Evolutionary conservation across 2,797 vertebrate genomes (phyloP), one percentile per base, ranked within the genome.

Genomic region (Propithecus perrieri): DNA sequence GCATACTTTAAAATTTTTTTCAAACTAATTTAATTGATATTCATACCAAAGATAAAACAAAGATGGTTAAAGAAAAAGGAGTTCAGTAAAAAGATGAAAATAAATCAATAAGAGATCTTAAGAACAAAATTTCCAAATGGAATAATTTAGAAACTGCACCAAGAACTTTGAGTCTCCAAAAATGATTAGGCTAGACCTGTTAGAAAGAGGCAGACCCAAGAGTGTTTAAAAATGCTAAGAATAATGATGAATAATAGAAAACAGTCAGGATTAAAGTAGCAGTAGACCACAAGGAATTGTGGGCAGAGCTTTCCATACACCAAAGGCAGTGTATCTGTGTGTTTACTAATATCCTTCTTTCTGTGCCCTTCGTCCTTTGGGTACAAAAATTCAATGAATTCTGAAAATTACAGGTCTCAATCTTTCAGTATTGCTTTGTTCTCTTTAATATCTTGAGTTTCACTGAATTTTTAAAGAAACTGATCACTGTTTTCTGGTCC

Each of bases 401-500:
- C 46, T 28, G 26, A 78, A 89, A 78, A 85, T 61, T 30, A 65
- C 12, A 87, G 41, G 59, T n/a, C 24, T 87, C 4, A 69, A 2
- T 67, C 28, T 85, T 90, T 93, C 48, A 61, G 26, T 81, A 85
- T 15, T 80, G 8, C 22, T 89, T 69, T 71, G 11, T 41, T 93
- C 61, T 81, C 35, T 87, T 91, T 83, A 90, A 79, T 83, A 94
- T 89, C 33, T 95, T 53, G 48, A 95, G 69, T 85, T 63, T 81
- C 88, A 89, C 0, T 94, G 67, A 85, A 83, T 75, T 91, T 93
- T 84, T 88, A 85, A 86, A 69, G 71, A 96, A 96, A 95, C 50
- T 93, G 75, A 96, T 92, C 38, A 85, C 63, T 35, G 17, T 12
- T 17, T 93, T 93, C 72, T 71, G 67, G 85, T 97, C 43, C 59